phyloP scores from a whole-genome alignment of 37 sponge, comb jelly and placozoan species.

The Bolinopsis microptera region DNA sequence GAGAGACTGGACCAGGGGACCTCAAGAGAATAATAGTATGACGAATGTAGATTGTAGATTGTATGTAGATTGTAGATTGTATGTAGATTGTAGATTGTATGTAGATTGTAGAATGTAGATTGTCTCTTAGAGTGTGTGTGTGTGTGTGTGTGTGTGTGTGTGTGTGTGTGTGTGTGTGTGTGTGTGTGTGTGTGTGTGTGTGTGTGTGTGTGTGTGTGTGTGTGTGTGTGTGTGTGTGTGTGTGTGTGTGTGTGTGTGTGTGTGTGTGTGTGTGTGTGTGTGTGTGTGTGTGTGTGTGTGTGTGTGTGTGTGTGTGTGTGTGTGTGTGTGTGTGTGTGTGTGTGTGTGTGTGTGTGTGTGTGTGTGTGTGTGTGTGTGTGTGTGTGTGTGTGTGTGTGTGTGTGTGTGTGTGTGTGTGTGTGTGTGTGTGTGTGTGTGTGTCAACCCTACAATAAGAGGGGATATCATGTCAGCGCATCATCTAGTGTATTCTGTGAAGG shows the following conservation, averaged over 20 bases:
- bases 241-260: slow-evolving; percentile 28
- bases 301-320: slow-evolving; percentile 60
- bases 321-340: slow-evolving; percentile 60
- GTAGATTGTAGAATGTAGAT: no score
- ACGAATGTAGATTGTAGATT: no score
- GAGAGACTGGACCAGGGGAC: no score
- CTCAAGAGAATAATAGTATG: no score
- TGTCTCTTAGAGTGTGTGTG: background rate
- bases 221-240: background rate
- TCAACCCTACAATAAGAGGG: no score
- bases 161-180: background rate
- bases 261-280: slow-evolving; percentile 48
- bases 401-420: background rate
- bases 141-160: background rate
- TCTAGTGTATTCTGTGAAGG: no score
- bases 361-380: slow-evolving; percentile 60
- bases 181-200: slow-evolving; percentile 6
- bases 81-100: no score
- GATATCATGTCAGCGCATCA: no score
- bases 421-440: background rate
- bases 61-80: no score
- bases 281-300: slow-evolving; percentile 60
- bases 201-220: slow-evolving; percentile 40
- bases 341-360: slow-evolving; percentile 60
- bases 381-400: slow-evolving; percentile 57